Percentiles rank a stretch among this genome's conserved stretches.
These are phyloP conservation scores for Episyrphus balteatus DNA, from an alignment of 1,140 invertebrate species.

Conservation along the genomic window DNA sequence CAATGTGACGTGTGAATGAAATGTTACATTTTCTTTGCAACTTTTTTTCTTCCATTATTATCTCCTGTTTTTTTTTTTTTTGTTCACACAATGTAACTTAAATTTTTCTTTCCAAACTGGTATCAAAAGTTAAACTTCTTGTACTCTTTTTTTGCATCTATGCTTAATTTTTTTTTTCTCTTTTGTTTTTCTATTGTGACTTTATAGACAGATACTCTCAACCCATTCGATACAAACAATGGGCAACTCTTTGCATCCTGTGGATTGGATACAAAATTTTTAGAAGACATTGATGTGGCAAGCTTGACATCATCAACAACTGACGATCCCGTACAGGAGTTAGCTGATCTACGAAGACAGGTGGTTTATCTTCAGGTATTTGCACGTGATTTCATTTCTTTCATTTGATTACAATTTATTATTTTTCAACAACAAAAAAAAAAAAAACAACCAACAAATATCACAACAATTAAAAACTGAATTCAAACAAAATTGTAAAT, in stretches of 20 bases:
- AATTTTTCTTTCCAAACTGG: no score
- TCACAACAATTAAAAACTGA: no score
- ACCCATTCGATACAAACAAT: slow-evolving; percentile 75
- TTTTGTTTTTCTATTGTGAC: slow-evolving; percentile 1
- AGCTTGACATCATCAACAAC: slow-evolving; percentile 38
- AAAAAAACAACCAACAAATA: no score
- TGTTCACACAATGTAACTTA: no score
- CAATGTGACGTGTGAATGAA: no score
- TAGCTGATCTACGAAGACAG: slow-evolving; percentile 65
- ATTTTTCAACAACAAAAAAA: background rate
- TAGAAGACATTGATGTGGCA: slow-evolving; percentile 47
- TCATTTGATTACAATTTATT: slow-evolving; percentile 1
- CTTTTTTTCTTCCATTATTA: no score
- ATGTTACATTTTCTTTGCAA: no score
- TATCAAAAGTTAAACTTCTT: no score
- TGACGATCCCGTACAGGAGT: slow-evolving; percentile 46
- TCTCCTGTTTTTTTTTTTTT: no score
- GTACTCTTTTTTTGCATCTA: slow-evolving; percentile 26
- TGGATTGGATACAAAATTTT: slow-evolving; percentile 38
- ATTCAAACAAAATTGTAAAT: no score
- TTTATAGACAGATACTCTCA: slow-evolving; percentile 66
- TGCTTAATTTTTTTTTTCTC: slow-evolving; percentile 11
- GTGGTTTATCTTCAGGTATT: slow-evolving; percentile 62
- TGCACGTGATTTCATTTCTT: slow-evolving; percentile 23
- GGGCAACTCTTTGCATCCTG: slow-evolving; percentile 56